Base-by-base conservation (phyloP, 2,888 invertebrate species). In the Dasypogon diadema region DNA sequence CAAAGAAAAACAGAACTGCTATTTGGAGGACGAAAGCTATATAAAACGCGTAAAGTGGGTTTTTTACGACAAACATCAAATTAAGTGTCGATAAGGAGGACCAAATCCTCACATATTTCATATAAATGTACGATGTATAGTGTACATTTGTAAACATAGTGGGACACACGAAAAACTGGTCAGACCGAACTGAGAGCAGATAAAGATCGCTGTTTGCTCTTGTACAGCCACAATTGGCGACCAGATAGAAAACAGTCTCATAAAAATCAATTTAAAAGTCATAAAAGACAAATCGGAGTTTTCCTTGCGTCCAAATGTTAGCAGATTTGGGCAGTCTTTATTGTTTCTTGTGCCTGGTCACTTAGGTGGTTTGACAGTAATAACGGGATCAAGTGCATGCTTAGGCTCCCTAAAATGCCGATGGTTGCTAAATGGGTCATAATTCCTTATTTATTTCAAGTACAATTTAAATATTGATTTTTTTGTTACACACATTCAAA, bases 11-110 rank as follows among this genome's bases (percentile, higher is more conserved):
- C 42, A 10, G 37, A 60, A 18, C 60, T 34, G 30, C 37, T 37
- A 42, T 6, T 42, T 42, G 1, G 34, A 21, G 60, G 34, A 60
- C 42, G 34, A 18, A 18, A 26, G 37, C 60, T 21, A 60, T 73
- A 24, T 18, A 68, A 55, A 76, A 65, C 54, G 63, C 76, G 68
- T 76, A 73, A 73, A 60, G 72, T 73, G 37, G 65, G 76, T 73
- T 73, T 76, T 76, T 76, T 76, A 76, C 63, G 73, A 73, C 73
- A 54, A 76, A 42, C 76, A 76, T 76, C 76, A 76, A 76, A 76
- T 73, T 76, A 76, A 76, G 76, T 51, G 70, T 63, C 76, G 76
- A 73, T 76, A 76, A 76, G 73, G 54, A 65, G 30, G 30, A 51
- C 63, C 54, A 73, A 63, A 63, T 73, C 65, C 76, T 55, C 54